phyloP scores from a whole-genome alignment of 2,797 vertebrate genomes.

The Salarias fasciatus region DNA sequence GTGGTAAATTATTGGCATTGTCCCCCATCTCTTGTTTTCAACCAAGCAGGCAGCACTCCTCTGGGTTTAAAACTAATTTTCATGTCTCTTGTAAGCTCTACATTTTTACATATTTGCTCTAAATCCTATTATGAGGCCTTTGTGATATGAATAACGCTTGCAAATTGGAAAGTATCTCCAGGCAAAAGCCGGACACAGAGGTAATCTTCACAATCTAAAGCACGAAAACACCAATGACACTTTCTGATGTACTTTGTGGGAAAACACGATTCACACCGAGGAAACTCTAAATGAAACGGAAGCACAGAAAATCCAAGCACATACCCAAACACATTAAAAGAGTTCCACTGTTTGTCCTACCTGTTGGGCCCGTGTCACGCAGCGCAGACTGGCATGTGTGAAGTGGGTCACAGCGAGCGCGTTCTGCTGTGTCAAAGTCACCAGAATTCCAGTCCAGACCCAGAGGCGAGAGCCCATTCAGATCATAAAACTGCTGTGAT shows the following conservation, averaged over 20 bases:
- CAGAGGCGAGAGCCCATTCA: slow-evolving; percentile 59
- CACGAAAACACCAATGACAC: slow-evolving; percentile 55
- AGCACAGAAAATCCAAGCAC: slow-evolving; percentile 18
- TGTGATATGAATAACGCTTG: slow-evolving; percentile 78
- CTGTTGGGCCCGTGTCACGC: slow-evolving; percentile 46
- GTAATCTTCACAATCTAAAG: slow-evolving; percentile 79
- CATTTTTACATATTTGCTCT: slow-evolving; percentile 81
- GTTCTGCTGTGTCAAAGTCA: slow-evolving; percentile 35
- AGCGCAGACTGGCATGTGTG: slow-evolving; percentile 12
- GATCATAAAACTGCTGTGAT: slow-evolving; percentile 54
- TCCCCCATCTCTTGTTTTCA: slow-evolving; percentile 69
- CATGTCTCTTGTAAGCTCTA: slow-evolving; percentile 78
- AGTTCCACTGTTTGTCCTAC: slow-evolving; percentile 40
- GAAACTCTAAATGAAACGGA: slow-evolving; percentile 17
- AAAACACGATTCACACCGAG: slow-evolving; percentile 52
- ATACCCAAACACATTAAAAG: slow-evolving; percentile 20
- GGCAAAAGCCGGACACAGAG: slow-evolving; percentile 79
- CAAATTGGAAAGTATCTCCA: slow-evolving; percentile 80
- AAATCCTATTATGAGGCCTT: slow-evolving; percentile 81
- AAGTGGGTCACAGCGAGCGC: slow-evolving; percentile 38
- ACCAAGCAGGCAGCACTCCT: slow-evolving; percentile 68
- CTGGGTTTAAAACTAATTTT: slow-evolving; percentile 82
- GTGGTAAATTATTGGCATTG: slow-evolving; percentile 69
- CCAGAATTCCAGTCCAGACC: slow-evolving; percentile 54
- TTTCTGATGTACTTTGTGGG: slow-evolving; percentile 48